Evolutionary conservation across 2,888 invertebrate species (phyloP).

Genomic region (Synanthedon myopaeformis): DNA sequence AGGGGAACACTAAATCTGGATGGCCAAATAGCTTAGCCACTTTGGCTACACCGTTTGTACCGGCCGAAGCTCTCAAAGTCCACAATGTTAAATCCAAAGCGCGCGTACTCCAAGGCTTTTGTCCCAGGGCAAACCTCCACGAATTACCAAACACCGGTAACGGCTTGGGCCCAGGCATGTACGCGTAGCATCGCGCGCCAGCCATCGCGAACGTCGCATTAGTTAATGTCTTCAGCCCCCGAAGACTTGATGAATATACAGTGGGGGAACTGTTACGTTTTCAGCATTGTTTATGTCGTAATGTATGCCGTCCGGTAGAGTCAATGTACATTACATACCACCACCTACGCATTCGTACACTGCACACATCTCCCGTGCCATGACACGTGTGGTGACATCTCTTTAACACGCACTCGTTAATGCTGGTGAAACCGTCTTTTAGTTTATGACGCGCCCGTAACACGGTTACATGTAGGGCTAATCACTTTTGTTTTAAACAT

Average conservation of each 20-base stretch:
- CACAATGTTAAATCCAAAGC: slow-evolving; percentile 65
- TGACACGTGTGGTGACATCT: slow-evolving; percentile 21
- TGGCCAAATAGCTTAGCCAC: slow-evolving; percentile 81
- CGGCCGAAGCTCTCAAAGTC: slow-evolving; percentile 59
- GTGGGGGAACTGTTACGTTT: slow-evolving; percentile 57
- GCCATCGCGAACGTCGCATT: slow-evolving; percentile 44
- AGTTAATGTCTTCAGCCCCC: slow-evolving; percentile 41
- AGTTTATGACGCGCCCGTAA: slow-evolving; percentile 7
- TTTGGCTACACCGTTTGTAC: slow-evolving; percentile 67
- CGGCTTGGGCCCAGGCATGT: slow-evolving; percentile 81
- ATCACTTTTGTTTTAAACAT: no score
- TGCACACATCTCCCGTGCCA: slow-evolving; percentile 6
- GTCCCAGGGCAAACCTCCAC: slow-evolving; percentile 79
- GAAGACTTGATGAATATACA: slow-evolving; percentile 23
- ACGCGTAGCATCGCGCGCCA: slow-evolving; percentile 67
- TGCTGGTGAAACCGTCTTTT: slow-evolving; percentile 17
- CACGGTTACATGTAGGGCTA: no score
- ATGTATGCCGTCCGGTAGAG: slow-evolving; percentile 32
- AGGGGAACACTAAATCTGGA: slow-evolving; percentile 80
- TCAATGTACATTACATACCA: slow-evolving; percentile 18
- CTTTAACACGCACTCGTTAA: slow-evolving; percentile 37
- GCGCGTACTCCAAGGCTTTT: slow-evolving; percentile 59
- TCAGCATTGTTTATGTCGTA: slow-evolving; percentile 41
- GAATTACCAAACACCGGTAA: slow-evolving; percentile 82
- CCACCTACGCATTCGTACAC: slow-evolving; percentile 19